phyloP scores from a whole-genome alignment of 2,113 vertebrate genomes.

The Gorsachius goisagi region DNA sequence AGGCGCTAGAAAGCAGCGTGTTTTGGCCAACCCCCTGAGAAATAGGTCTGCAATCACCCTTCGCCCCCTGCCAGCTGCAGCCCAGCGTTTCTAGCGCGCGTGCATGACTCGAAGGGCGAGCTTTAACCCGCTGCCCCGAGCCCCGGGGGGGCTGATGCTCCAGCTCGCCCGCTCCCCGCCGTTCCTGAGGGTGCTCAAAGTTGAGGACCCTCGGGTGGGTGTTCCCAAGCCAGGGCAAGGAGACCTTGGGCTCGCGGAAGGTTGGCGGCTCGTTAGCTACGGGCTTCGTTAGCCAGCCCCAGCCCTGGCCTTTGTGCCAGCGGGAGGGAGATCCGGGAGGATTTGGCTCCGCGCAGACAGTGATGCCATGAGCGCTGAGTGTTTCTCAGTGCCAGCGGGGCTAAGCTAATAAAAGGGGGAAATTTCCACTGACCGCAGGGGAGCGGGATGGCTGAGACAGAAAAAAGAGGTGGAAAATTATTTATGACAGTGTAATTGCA shows the following conservation, averaged over 20 bases:
- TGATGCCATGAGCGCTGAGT: slow-evolving; percentile 34
- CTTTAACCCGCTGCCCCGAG: accelerated
- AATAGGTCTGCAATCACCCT: neutral
- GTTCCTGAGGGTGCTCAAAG: accelerated
- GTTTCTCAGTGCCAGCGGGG: slow-evolving; percentile 24
- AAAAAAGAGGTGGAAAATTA: slow-evolving; percentile 70
- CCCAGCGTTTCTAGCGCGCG: accelerated
- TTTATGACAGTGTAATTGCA: slow-evolving; percentile 67
- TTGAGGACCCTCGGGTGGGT: accelerated
- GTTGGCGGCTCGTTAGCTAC: neutral
- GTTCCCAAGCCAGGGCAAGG: accelerated
- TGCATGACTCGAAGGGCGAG: neutral
- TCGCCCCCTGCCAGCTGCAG: accelerated
- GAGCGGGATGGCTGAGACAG: slow-evolving; percentile 41
- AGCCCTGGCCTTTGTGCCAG: neutral
- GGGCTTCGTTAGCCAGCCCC: neutral
- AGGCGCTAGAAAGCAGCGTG: accelerated
- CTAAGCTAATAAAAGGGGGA: slow-evolving; percentile 68
- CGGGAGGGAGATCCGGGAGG: slow-evolving; percentile 27
- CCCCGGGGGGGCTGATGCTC: accelerated
- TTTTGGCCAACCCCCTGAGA: neutral
- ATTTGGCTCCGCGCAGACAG: slow-evolving; percentile 42
- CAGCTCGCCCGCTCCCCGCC: accelerated
- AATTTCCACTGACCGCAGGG: slow-evolving; percentile 66
- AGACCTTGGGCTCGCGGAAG: neutral